Evolutionary conservation across 2,888 invertebrate genomes (phyloP), one percentile per base, ranked within the genome.

Genomic region (Serripes groenlandicus): DNA sequence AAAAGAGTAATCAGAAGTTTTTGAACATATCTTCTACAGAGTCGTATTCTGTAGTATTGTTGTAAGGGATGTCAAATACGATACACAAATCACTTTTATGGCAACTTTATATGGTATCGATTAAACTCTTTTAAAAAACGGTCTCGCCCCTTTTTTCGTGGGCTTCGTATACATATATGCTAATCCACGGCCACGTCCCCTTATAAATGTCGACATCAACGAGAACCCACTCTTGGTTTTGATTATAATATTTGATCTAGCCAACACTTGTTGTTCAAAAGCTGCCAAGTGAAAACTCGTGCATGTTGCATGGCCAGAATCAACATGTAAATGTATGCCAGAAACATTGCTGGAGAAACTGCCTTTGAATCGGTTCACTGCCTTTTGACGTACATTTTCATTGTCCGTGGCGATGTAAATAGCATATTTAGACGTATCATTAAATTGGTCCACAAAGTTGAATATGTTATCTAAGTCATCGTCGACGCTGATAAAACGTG

Each of bases 251-350:
- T 58, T 28, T 4, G 58, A 58, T 21, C 28, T 11, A 3, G 58
- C 26, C 9, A 58, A 26, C 23, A 58, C 28, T 58, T 58, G 58
- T 26, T 58, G 58, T 58, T 58, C 58, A 58, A 58, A 26, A 58
- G 28, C n/a, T 15, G 58, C 58, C 11, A 26, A 21, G 2, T 21
- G 26, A 3, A 58, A 28, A 58, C 21, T 58, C 11, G 23, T 28
- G n/a, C 58, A 58, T 3, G 23, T 15, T 5, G 58, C 58, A 15
- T 9, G n/a, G 11, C 15, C n/a, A 21, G 23, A 11, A 26, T 58
- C 58, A 5, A n/a, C n/a, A 26, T 58, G 58, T 58, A 58, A 26
- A 15, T 7, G 21, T 15, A 11, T 58, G 3, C 58, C 58, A n/a
- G 58, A 15, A 5, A 58, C 58, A 58, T 58, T 58, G 7, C 23